Conservation (phyloP, 2,797 vertebrate genomes). For the Sternotherus odoratus region DNA sequence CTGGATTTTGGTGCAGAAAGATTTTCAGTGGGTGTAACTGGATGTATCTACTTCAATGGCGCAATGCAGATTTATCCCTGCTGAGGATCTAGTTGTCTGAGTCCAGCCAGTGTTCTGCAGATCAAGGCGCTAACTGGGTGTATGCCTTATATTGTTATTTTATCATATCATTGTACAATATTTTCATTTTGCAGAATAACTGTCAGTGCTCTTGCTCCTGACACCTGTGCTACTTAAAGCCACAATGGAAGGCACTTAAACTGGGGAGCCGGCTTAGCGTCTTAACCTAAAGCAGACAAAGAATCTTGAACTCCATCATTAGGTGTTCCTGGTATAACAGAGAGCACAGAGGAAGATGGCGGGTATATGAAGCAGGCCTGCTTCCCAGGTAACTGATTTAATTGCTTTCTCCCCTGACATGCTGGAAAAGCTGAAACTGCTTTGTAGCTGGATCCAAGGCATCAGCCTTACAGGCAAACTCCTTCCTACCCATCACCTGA, state of each 20-base stretch:
- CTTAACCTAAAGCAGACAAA: background rate
- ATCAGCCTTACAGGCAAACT: background rate
- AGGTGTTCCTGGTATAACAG: background rate
- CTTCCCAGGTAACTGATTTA: background rate
- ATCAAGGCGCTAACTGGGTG: fast-evolving
- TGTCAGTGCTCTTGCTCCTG: background rate
- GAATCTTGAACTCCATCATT: background rate
- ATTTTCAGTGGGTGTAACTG: too few species aligned
- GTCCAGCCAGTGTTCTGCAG: background rate
- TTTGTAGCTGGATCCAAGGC: background rate
- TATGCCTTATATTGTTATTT: background rate
- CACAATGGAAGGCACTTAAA: background rate
- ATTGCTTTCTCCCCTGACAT: background rate
- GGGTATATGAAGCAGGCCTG: background rate
- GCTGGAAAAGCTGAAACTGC: background rate
- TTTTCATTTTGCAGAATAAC: background rate
- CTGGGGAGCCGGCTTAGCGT: fast-evolving
- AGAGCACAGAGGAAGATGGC: background rate
- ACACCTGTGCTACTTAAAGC: background rate
- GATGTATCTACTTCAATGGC: too few species aligned
- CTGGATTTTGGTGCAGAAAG: background rate
- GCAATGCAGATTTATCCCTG: background rate
- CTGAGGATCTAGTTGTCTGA: background rate
- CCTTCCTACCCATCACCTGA: background rate
- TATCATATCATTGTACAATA: fast-evolving